Percentiles rank a stretch among this genome's conserved stretches.
These are phyloP conservation scores for Bombylius major DNA, from an alignment of 2,888 invertebrate species.

Conservation along the genomic window DNA sequence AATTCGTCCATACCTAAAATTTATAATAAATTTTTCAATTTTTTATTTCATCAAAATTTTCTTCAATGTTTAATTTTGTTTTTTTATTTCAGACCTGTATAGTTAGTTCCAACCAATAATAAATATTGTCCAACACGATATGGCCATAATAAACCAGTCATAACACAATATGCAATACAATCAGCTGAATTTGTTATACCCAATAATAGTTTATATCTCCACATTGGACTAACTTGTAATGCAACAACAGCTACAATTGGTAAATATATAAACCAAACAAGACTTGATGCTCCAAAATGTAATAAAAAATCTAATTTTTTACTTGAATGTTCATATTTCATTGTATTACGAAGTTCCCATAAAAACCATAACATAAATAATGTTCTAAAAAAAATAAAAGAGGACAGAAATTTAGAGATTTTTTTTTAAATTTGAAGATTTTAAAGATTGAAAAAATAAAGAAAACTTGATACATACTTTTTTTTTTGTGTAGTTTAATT, in stretches of 20 bases:
- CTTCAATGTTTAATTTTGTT: neutral
- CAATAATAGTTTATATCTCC: slow-evolving; percentile 88
- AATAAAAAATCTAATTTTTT: slow-evolving; percentile 84
- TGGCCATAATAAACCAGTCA: slow-evolving; percentile 94
- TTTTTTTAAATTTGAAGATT: neutral
- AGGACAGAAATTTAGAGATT: too few relatives aligned
- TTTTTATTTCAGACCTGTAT: slow-evolving; percentile 40
- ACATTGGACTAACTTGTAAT: slow-evolving; percentile 82
- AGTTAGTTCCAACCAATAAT: slow-evolving; percentile 58
- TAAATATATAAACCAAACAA: slow-evolving; percentile 97
- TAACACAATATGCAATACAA: slow-evolving; percentile 85
- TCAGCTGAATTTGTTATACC: slow-evolving; percentile 94
- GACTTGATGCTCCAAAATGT: slow-evolving; percentile 92
- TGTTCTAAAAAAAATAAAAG: slow-evolving; percentile 38
- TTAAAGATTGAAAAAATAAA: neutral
- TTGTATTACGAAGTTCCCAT: slow-evolving; percentile 59
- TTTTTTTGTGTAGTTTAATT: neutral
- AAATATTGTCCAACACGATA: slow-evolving; percentile 87
- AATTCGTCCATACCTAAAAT: slow-evolving; percentile 59
- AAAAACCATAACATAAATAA: slow-evolving; percentile 79
- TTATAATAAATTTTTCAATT: neutral
- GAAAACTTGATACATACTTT: neutral
- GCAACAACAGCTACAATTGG: slow-evolving; percentile 90
- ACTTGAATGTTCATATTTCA: slow-evolving; percentile 66
- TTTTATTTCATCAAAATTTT: neutral